Evolutionary conservation across 2,797 vertebrate genomes (phyloP).

Genomic region (Lepus townsendii): DNA sequence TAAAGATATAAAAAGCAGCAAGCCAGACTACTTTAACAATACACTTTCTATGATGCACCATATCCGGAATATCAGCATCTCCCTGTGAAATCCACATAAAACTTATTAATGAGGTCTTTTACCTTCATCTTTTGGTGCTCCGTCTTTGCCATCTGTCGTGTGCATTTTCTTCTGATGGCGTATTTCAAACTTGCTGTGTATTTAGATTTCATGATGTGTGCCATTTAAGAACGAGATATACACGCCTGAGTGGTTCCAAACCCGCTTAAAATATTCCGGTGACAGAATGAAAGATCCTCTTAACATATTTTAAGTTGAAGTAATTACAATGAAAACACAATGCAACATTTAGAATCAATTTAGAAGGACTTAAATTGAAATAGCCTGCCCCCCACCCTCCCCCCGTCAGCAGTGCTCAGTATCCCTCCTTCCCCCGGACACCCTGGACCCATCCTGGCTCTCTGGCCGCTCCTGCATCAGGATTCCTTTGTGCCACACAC

Average conservation of each 20-base stretch:
- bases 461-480: no score
- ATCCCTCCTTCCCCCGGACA: no score
- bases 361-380: background rate
- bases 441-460: no score
- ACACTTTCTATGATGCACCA: background rate
- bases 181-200: background rate
- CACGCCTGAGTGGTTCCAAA: background rate
- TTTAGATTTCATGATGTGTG: constrained; percentile 34
- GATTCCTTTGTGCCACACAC: no score
- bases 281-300: background rate
- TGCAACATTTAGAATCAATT: no score
- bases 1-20: background rate
- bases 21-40: background rate
- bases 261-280: background rate
- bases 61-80: background rate
- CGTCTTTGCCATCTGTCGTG: background rate
- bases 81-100: background rate
- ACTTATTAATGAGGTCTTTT: background rate
- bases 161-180: background rate
- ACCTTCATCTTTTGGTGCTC: background rate
- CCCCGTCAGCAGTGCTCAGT: background rate
- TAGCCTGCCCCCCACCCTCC: background rate
- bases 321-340: background rate
- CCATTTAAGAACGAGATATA: background rate
- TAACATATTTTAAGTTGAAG: background rate